Conservation (phyloP, 2,888 invertebrate species). For the Alcis repandata region DNA sequence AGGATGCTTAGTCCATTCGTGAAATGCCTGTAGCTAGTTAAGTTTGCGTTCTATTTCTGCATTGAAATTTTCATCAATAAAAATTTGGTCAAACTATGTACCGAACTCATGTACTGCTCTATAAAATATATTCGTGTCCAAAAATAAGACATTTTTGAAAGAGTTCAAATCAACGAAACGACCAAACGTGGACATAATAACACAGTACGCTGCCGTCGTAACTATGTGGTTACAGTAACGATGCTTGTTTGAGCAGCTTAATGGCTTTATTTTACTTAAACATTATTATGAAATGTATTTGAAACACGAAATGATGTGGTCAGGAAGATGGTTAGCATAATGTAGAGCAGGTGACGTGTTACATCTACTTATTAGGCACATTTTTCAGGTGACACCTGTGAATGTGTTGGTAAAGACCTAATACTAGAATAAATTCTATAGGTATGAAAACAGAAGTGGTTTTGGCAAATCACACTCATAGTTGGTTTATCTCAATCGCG, state of each 20-base stretch:
- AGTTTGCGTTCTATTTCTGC: too few species aligned
- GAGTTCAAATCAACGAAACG: slow-evolving; percentile 8
- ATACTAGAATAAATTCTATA: too few species aligned
- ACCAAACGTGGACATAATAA: slow-evolving; percentile 16
- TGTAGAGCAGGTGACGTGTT: neutral
- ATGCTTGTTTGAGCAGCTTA: slow-evolving; percentile 19
- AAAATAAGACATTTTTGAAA: neutral
- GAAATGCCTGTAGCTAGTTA: too few species aligned
- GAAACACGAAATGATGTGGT: neutral
- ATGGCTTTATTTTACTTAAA: slow-evolving; percentile 29
- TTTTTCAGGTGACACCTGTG: neutral
- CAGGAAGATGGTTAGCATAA: neutral
- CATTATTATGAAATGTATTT: slow-evolving; percentile 12
- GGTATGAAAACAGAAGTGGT: too few species aligned
- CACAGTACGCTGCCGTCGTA: slow-evolving; percentile 2
- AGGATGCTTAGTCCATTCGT: too few species aligned
- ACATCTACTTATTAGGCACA: neutral
- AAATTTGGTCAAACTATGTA: neutral
- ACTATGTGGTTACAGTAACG: slow-evolving; percentile 18
- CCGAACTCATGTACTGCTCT: neutral
- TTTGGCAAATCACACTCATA: too few species aligned
- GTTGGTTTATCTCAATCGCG: too few species aligned
- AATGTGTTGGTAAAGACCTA: too few species aligned
- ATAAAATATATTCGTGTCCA: neutral
- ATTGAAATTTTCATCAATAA: too few species aligned